Conservation (phyloP, 2,888 invertebrate species). For the Ditula angustiorana region DNA sequence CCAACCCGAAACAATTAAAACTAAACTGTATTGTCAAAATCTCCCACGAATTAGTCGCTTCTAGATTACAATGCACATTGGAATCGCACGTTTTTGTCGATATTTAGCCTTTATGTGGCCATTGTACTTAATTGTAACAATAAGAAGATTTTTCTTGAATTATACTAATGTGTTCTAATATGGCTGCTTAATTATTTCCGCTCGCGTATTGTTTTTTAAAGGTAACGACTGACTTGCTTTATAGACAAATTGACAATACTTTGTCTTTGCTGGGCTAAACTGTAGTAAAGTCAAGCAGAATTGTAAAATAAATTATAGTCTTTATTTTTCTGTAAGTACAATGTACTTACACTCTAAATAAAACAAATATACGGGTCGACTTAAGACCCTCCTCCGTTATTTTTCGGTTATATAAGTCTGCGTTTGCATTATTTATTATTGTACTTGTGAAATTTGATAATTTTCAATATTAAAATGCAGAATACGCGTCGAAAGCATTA, state of each 20-base stretch:
- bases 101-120: constrained; percentile 27
- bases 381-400: no score
- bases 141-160: constrained; percentile 19
- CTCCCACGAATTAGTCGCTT: constrained; percentile 39
- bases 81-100: constrained; percentile 39
- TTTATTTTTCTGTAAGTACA: no score
- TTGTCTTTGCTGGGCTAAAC: background rate
- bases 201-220: background rate
- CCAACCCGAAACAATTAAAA: constrained; percentile 30
- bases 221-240: no score
- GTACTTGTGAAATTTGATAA: no score
- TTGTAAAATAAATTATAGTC: no score
- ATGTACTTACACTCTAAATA: no score
- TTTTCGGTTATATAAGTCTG: no score
- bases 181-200: constrained; percentile 26
- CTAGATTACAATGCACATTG: constrained; percentile 30
- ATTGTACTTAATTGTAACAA: constrained; percentile 31
- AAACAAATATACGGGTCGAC: no score
- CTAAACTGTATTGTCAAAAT: constrained; percentile 30
- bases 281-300: no score
- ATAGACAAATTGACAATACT: background rate
- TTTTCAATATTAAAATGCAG: no score
- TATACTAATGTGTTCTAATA: constrained; percentile 7
- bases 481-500: no score
- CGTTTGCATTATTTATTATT: no score